Evolutionary conservation across 2,888 invertebrate genomes (phyloP).

Genomic region (Drosophila affinis): DNA sequence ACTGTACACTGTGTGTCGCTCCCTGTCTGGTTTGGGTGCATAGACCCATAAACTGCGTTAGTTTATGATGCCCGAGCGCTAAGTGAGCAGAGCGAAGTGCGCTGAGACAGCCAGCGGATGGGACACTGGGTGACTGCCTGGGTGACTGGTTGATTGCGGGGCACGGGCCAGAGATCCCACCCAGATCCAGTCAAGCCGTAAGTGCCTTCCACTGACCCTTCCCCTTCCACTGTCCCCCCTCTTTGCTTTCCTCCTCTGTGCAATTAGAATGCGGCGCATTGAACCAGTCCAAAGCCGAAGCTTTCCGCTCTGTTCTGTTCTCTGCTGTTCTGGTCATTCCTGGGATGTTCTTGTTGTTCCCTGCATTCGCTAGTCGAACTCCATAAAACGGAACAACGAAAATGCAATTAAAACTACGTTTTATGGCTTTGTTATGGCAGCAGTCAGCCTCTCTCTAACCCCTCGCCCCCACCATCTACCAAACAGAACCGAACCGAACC

Average conservation of each 20-base stretch:
- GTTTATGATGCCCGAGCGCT: constrained; percentile 71
- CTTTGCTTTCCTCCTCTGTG: constrained; percentile 34
- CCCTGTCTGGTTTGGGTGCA: constrained; percentile 60
- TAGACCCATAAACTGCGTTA: constrained; percentile 76
- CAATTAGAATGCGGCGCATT: constrained; percentile 77
- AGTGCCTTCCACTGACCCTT: constrained; percentile 65
- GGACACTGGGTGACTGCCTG: neutral
- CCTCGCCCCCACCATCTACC: neutral
- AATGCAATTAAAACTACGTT: constrained; percentile 84
- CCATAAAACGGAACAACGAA: constrained; percentile 82
- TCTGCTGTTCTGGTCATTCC: constrained; percentile 24
- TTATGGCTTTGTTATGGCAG: constrained; percentile 82
- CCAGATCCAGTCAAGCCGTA: constrained; percentile 60
- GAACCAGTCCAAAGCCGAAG: constrained; percentile 52
- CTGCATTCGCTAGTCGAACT: constrained; percentile 79
- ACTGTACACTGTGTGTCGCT: neutral
- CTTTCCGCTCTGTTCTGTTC: constrained; percentile 14
- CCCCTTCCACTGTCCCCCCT: neutral
- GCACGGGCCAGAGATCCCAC: constrained; percentile 26
- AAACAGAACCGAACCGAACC: constrained; percentile 11
- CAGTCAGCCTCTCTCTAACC: constrained; percentile 14
- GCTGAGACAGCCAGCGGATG: constrained; percentile 45
- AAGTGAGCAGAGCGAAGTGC: constrained; percentile 54
- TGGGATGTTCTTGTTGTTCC: constrained; percentile 50
- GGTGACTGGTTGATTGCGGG: neutral